Base-by-base conservation (phyloP, 1,140 invertebrate genomes). In the Zophobas morio region DNA sequence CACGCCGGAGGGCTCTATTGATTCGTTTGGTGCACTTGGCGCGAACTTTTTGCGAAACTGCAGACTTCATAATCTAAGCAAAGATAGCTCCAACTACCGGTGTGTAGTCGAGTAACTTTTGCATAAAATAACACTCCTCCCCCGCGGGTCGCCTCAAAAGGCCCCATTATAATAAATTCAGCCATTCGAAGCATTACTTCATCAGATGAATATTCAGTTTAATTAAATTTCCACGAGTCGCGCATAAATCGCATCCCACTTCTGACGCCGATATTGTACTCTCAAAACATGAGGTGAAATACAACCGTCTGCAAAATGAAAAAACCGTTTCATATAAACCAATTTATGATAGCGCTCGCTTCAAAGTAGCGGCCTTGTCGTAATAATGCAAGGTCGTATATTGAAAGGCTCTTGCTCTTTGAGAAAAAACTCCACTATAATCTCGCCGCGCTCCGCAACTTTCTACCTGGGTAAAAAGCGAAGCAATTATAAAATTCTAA, bases 361-460 rank as follows among this genome's bases (percentile, higher is more conserved):
- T 70, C 34, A n/a, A 20, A 70, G 36, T 20, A 79, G 71, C 78
- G 79, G 76, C 79, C 79, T 80, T 80, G 79, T 73, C 76, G 72
- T 63, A 74, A 75, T 78, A 80, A 72, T 60, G 76, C 79, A 80
- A 80, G 79, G 79, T 75, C 79, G 79, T 75, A 46, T 63, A 42
- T 51, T 53, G 70, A 78, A 77, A 78, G 71, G 46, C 39, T 70
- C n/a, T 42, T 57, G 72, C 37, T 51, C 53, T 1, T 33, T 20
- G 20, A 6, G 47, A 54, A 37, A 32, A 73, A 73, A 54, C 46
- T 1, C 37, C 70, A 73, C 70, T 57, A 2, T 35, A 39, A 63
- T 63, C 57, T 32, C n/a, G 57, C 36, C 6, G 36, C 57, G 39
- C 39, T 63, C 57, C 37, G 6, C 57, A 32, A 32, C 57, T 63